Evolutionary conservation across 2,797 vertebrate genomes (phyloP), one percentile per base, ranked within the genome.

Genomic region (Garrulus glandarius): DNA sequence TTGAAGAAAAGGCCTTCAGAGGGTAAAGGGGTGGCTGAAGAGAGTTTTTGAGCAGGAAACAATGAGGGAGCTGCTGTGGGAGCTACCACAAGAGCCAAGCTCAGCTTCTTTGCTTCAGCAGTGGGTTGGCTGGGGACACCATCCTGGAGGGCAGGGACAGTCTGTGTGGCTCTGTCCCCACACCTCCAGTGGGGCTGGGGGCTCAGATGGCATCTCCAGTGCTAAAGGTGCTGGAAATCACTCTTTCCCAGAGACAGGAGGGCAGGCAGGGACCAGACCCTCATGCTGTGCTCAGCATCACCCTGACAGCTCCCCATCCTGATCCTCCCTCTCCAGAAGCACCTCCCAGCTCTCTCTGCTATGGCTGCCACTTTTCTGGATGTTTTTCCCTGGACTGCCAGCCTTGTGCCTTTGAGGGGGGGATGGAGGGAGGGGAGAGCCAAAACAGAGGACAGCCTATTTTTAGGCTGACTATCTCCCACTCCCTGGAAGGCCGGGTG

Each of bases 391-490:
- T 69, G 76, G 47, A 83, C n/a, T 0, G 21, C n/a, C 72, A 80
- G 53, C 82, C 20, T 50, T 57, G 24, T 78, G 82, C 68, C 43
- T 75, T 87, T 77, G 70, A 47, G 3, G 6, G 44, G 85, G 57
- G 34, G 27, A 65, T 2, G 3, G 61, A 90, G 77, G 70, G 83
- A 93, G 32, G 76, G 70, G 52, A 79, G 56, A 93, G 83, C 80
- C 91, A 70, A 92, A 93, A 69, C 83, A 89, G 72, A 87, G 87
- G 36, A 59, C 77, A 82, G 60, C 56, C 93, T 96, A 96, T 96
- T 96, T 97, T 94, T 96, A 97, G 96, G 77, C 52, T 37, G 89
- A 11, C 84, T 96, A 95, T 96, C 95, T 96, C 96, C 96, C 95
- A 95, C 94, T 95, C 96, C 79, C 89, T 95, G 94, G 67, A 49